Evolutionary conservation across 1,140 invertebrate genomes (phyloP), one percentile per base, ranked within the genome.

Genomic region (Ridgeia piscesae): DNA sequence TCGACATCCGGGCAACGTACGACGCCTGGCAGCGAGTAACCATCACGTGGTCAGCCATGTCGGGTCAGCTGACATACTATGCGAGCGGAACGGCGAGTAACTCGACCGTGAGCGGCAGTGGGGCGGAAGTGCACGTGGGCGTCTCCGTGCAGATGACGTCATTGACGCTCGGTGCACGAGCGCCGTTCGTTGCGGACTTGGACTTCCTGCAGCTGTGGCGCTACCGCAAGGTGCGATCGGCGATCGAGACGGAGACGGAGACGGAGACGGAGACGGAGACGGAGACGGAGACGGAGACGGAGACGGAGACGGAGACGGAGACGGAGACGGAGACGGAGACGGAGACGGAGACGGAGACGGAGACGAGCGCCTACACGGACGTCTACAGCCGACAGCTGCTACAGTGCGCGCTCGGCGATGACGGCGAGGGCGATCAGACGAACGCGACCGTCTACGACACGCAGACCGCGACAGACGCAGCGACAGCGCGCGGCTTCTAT

Each of bases 1-100:
- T 34, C 1, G 89, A 91, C 89, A 35, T 50, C n/a, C 35, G 21
- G 27, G 77, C 91, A n/a, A 9, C 33, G 33, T 33, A 92, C 17
- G 90, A 33, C 88, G 77, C 35, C 58, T 94, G 94, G 94, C 92
- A 92, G 48, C 93, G 94, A 88, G 88, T 93, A 33, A 91, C 93
- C 33, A 9, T 94, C 2, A 92, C 92, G 6, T 94, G 94, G 94
- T 42, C 92, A 17, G 92, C 91, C 27, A 77, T 21, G 6, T 31
- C 27, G 58, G 58, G 58, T 77, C 6, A 77, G 58, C 58, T 77
- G 58, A 77, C 58, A 21, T 77, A 21, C 11, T 77, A 77, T 21
- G 58, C 58, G 58, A 77, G 58, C 27, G 58, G 58, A 77, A 77
- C 58, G 58, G 27, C 58, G 17, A 21, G 27, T 77, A 77, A 77